Base-by-base conservation (phyloP, 2,797 vertebrate genomes). In the Megalops cyprinoides region DNA sequence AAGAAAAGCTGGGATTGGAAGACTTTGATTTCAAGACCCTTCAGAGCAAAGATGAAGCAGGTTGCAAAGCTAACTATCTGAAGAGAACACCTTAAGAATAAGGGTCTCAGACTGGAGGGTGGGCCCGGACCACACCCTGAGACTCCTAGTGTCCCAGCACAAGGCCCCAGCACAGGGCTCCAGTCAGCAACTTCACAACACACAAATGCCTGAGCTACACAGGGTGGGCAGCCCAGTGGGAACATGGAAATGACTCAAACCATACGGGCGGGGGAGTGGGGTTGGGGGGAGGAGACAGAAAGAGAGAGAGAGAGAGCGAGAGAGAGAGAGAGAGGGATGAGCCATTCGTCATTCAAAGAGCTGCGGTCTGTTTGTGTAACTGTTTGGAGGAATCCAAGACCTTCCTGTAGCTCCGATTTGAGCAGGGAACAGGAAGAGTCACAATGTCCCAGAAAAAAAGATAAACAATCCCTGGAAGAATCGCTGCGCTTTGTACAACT, bases 301-400 rank as follows among this genome's bases (percentile, higher is more conserved):
- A 65, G 6, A 46, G 58, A 67, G 62, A 67, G 34, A 65, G 42
- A 18, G 73, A 65, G 55, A 12, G 53, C 79, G 18, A 25, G 37
- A 65, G 6, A 46, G 58, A 56, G 60, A 31, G 51, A 71, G 37
- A 37, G 12, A 73, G 8, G 44, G 37, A 60, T 48, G 51, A 34
- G 14, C 20, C 23, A 4, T 78, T 44, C 18, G 28, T 37, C 44
- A 23, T 51, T 1, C 46, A 49, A 44, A 71, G 62, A 39, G 46
- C 28, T 71, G 77, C 23, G 44, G 79, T 51, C 53, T 62, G 55
- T 74, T 80, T 42, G 10, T 48, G 20, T 34, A 60, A 74, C 78
- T 79, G 37, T 49, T 48, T 15, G 1, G 14, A 76, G 46, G 74
- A 81, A 81, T 42, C 39, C 18, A 37, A 53, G 74, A 51, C n/a